Evolutionary conservation across 1,140 invertebrate genomes (phyloP), one percentile per base, ranked within the genome.

Genomic region (Galleria mellonella): DNA sequence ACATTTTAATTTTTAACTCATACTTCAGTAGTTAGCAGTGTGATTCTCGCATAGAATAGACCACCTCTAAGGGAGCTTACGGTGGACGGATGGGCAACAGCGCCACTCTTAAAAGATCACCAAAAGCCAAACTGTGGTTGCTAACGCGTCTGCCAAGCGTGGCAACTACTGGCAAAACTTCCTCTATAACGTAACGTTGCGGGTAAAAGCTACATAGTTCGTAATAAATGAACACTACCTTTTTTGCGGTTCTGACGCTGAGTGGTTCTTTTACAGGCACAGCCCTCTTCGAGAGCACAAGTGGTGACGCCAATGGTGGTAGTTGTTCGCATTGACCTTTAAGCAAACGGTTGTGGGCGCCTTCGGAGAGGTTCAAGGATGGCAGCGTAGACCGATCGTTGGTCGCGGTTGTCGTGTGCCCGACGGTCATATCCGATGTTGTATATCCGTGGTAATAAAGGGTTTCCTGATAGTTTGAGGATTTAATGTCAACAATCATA

Each of bases 361-460:
- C 59, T 4, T 75, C 78, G 0, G 81, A 72, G 1, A 82, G 66
- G 23, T 77, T 75, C 15, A 84, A 40, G 0, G 82, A 82, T 0
- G 76, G 78, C 3, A 83, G 47, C 0, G 75, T 82, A 0, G 79
- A 78, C 1, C 67, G 61, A 1, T 77, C 75, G 42, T 74, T 77
- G 13, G 63, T 75, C 2, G 66, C 70, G 43, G 68, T 83, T 1
- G 70, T 69, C 27, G 69, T 72, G 2, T 66, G 61, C 0, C 68
- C 77, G 0, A 48, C 67, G 23, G 79, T 86, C 28, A 87, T 68
- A 3, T 89, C 87, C 8, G 87, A 87, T 4, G 83, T 82, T 2
- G 73, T 50, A 38, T 82, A 83, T 4, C 83, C 85, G 40, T 84
- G 83, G 62, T 84, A 87, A 47, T 83, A 87, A 0, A 87, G 55